Evolutionary conservation across 2,113 vertebrate genomes (phyloP).

Genomic region (Formicarius rufipectus): DNA sequence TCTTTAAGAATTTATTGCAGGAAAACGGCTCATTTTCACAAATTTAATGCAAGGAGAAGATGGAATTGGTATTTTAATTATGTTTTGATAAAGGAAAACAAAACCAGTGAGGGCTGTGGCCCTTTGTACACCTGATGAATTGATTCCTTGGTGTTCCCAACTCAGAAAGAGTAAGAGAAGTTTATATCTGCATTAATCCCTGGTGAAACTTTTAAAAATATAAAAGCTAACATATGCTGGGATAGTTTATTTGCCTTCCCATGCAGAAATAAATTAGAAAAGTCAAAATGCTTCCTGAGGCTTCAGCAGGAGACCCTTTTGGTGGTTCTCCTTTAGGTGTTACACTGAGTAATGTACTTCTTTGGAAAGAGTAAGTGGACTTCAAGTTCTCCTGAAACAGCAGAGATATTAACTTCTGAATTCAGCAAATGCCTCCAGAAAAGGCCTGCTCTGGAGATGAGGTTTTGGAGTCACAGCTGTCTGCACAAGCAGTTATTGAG

Average conservation of each 20-base stretch:
- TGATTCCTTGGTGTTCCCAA: background rate
- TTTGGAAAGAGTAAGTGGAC: background rate
- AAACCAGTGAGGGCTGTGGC: background rate
- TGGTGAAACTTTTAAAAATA: background rate
- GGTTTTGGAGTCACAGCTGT: background rate
- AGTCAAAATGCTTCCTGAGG: background rate
- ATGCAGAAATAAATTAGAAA: background rate
- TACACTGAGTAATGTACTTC: background rate
- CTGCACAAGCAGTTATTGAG: background rate
- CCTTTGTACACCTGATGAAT: background rate
- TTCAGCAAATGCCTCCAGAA: background rate
- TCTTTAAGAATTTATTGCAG: constrained; percentile 26
- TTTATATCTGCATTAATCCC: background rate
- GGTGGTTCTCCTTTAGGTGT: background rate
- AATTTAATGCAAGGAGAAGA: background rate
- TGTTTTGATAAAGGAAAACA: background rate
- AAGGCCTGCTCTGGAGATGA: background rate
- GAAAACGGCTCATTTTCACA: background rate
- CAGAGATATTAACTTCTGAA: background rate
- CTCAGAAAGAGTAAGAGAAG: background rate
- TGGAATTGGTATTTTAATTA: constrained; percentile 12
- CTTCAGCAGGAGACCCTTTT: background rate
- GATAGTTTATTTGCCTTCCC: background rate
- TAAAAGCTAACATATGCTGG: background rate
- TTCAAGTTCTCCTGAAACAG: background rate